Evolutionary conservation across 1,140 invertebrate species (phyloP), one percentile per base, ranked within the genome.

Genomic region (Hylaeus anthracinus): DNA sequence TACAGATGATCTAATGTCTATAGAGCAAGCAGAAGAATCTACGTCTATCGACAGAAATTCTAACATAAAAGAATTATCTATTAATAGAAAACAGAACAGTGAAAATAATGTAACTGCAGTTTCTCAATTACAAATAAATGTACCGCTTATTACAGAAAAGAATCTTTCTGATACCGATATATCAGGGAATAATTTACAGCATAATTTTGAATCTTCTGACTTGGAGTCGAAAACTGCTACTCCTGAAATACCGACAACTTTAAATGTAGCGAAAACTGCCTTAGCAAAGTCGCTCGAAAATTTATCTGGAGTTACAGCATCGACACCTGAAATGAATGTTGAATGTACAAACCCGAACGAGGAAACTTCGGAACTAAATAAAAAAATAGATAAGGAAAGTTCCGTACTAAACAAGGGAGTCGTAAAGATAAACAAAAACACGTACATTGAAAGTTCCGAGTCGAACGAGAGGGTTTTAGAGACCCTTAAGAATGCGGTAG

Each of bases 251-350:
- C 14, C 58, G 9, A 55, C 39, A 9, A 58, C 51, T 0, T 43
- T 70, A 12, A 51, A 48, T 12, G 8, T 79, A 8, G 77, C 41
- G 1, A 67, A 85, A 64, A 63, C 65, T 61, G 66, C 72, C 1
- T 26, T 71, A 26, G 72, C 71, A 2, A 75, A 65, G 14, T 55
- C 63, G 2, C 14, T 45, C 8, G 53, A 75, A 8, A 70, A 14
- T 60, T 8, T 63, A 0, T 56, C 39, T 37, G 1, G 14, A 2
- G 1, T 6, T 60, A n/a, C 4, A 12, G n/a, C 12, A 37, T 4
- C 55, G 12, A 12, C 15, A 8, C 9, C 39, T 64, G 63, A 56
- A 43, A 3, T 4, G 26, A 53, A 12, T 45, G 1, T 41, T 39
- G 41, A 63, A 45, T 43, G 8, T 51, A 6, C 9, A 51, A 2